Evolutionary conservation across 2,888 invertebrate species (phyloP), one percentile per base, ranked within the genome.

Genomic region (Phalera bucephala): DNA sequence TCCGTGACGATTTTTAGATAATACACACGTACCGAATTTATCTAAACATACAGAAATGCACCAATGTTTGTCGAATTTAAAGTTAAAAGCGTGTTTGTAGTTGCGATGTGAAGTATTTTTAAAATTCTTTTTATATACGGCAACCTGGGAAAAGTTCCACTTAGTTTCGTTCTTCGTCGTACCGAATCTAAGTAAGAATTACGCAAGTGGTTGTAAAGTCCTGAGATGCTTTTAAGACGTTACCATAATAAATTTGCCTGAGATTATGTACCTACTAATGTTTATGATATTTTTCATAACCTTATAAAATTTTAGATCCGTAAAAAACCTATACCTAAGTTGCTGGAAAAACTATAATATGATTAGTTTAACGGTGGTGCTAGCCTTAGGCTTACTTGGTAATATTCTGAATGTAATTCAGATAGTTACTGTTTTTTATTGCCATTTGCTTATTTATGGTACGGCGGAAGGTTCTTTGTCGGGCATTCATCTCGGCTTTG

Each of bases 131-230:
- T 84, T 84, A 79, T 78, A 64, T 70, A 65, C 70, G 70, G 61
- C 76, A 70, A 82, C 81, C 78, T 80, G 79, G 74, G 72, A 72
- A 77, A 84, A 83, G 80, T 85, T 86, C 76, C 78, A 78, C 81
- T 82, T 80, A 80, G 85, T 83, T 86, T 79, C 72, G 67, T 69
- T 63, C 69, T 68, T 63, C 71, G 69, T 63, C 71, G 75, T 71
- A 74, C 71, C 75, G 76, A 79, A 70, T 64, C 72, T 77, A 80
- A 80, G 76, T 77, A 80, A 68, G 72, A 80, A 80, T 74, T 79
- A 75, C 67, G 72, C 71, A 71, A 75, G 74, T 72, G 78, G 74
- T 77, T 77, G 71, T 55, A 72, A 76, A 77, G 78, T 80, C 78
- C 79, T 74, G 69, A 54, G 72, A 77, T 59, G 76, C 76, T 81